Conservation (phyloP, 2,888 invertebrate species). For the Lamproptera curius region DNA sequence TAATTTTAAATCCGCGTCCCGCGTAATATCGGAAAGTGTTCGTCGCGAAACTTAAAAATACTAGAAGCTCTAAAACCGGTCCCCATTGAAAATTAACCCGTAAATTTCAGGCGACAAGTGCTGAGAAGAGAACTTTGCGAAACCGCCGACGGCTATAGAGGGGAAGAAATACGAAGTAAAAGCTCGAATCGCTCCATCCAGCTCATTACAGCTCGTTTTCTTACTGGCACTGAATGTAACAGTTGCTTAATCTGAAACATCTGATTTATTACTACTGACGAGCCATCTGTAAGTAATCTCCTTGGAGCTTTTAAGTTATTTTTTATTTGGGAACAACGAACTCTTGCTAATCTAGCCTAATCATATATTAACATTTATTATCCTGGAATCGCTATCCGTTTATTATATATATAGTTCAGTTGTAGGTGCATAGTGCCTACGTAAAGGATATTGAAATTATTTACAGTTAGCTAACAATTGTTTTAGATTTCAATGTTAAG, state of each 20-base stretch:
- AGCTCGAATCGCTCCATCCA: conserved; percentile 48
- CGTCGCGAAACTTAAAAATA: conserved; percentile 57
- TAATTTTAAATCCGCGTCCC: neutral
- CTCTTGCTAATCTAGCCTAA: neutral
- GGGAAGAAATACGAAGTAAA: conserved; percentile 42
- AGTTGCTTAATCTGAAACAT: conserved; percentile 25
- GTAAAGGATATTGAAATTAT: no score
- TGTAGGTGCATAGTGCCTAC: no score
- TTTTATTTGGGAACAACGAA: neutral
- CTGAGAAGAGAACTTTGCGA: conserved; percentile 68
- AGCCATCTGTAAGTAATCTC: conserved; percentile 23
- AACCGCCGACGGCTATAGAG: conserved; percentile 65
- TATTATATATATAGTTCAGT: no score
- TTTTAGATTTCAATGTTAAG: no score
- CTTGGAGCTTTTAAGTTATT: conserved; percentile 6
- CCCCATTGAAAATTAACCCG: conserved; percentile 74
- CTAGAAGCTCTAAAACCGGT: conserved; percentile 56
- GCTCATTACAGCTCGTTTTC: conserved; percentile 52
- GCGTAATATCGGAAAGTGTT: conserved; percentile 13
- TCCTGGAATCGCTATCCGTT: no score
- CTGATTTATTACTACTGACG: conserved; percentile 22
- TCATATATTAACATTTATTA: no score
- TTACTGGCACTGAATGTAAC: conserved; percentile 30
- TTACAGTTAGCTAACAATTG: no score
- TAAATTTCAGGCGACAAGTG: conserved; percentile 74